Evolutionary conservation across 1,140 invertebrate genomes (phyloP).

Genomic region (Drosophila baimaii): DNA sequence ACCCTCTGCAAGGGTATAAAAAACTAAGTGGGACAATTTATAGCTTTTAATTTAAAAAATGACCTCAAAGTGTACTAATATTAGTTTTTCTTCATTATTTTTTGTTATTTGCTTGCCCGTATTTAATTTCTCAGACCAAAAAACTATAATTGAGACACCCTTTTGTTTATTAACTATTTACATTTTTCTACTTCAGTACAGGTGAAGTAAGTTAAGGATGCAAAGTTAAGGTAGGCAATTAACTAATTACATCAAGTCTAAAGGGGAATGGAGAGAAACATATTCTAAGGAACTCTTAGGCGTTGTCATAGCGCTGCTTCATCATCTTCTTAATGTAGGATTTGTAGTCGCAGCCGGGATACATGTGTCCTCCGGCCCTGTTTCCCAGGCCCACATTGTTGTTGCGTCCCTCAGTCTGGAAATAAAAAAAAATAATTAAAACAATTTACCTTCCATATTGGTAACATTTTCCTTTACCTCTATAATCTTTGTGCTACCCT

Average conservation of each 20-base stretch:
- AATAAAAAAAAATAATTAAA: neutral
- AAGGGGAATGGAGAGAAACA: slow-evolving; percentile 16
- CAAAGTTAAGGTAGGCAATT: slow-evolving; percentile 15
- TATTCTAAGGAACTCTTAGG: slow-evolving; percentile 20
- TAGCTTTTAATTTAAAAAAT: too few species aligned
- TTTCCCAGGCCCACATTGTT: slow-evolving; percentile 90
- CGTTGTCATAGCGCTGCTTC: slow-evolving; percentile 90
- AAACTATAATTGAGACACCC: slow-evolving; percentile 4
- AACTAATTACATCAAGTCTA: slow-evolving; percentile 12
- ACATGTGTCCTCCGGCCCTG: slow-evolving; percentile 87
- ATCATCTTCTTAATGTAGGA: slow-evolving; percentile 96
- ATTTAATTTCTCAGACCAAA: neutral
- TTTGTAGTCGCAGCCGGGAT: slow-evolving; percentile 93
- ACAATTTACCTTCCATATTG: neutral
- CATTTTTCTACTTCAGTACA: slow-evolving; percentile 28
- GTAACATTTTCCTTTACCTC: slow-evolving; percentile 87
- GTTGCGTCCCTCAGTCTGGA: slow-evolving; percentile 84
- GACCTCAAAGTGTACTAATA: too few species aligned
- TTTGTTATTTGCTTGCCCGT: too few species aligned
- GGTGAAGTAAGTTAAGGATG: slow-evolving; percentile 25
- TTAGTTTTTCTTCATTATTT: too few species aligned
- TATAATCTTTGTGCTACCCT: slow-evolving; percentile 96
- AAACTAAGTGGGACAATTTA: too few species aligned
- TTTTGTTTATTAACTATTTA: slow-evolving; percentile 47
- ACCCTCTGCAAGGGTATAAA: too few species aligned